Conservation (phyloP, 1,140 invertebrate genomes). For the Armadillidium nasatum region DNA sequence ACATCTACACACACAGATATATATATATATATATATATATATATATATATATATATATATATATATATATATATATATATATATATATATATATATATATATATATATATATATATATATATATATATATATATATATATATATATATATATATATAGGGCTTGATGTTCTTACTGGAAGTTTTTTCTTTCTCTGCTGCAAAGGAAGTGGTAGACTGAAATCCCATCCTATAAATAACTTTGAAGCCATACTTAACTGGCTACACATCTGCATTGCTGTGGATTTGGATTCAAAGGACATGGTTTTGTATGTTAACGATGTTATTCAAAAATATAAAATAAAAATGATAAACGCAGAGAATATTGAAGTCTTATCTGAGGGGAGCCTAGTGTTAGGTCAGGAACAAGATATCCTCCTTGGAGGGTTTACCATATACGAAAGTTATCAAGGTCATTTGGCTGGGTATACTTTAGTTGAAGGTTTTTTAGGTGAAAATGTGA, state of each 20-base stretch:
- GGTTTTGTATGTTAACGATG: conserved; percentile 21
- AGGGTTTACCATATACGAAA: conserved; percentile 31
- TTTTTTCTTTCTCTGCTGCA: too few species aligned
- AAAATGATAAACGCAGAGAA: neutral
- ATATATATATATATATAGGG: too few species aligned
- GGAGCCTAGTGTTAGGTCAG: conserved; percentile 34
- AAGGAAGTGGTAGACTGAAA: too few species aligned
- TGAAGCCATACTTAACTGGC: conserved; percentile 19
- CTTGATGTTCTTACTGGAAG: too few species aligned
- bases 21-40: too few species aligned
- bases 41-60: too few species aligned
- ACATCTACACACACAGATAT: too few species aligned
- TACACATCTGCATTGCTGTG: conserved; percentile 32
- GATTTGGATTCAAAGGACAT: conserved; percentile 25
- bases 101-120: too few species aligned
- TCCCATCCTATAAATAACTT: too few species aligned
- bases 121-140: too few species aligned
- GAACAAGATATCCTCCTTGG: conserved; percentile 36
- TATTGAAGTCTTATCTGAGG: conserved; percentile 28
- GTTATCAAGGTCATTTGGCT: conserved; percentile 31
- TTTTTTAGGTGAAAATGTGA: conserved; percentile 3
- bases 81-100: too few species aligned
- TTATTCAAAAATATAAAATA: conserved; percentile 20
- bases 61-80: too few species aligned
- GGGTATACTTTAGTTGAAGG: conserved; percentile 24